Base-by-base conservation (phyloP, 1,140 invertebrate species). In the Proales similis region DNA sequence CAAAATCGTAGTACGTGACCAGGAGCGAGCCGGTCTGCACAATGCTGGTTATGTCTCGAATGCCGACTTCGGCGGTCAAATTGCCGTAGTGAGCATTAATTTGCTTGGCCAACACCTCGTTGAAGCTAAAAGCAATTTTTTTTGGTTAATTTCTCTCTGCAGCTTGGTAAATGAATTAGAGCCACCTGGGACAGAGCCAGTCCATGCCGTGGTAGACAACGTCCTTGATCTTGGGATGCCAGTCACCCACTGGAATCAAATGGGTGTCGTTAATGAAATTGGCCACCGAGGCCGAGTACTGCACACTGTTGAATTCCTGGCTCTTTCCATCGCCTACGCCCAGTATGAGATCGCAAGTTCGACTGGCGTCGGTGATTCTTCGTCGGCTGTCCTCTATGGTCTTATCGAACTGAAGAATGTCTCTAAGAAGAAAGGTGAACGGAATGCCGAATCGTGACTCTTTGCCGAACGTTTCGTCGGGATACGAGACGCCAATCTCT, bases 291-390 rank as follows among this genome's bases (percentile, higher is more conserved):
- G 65, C 67, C 3, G 70, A 71, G 49, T 71, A 71, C 36, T 70
- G 63, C 3, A 71, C 61, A 19, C 68, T 66, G 27, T 66, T 47
- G 62, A 70, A 70, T 30, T 65, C 27, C 9, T 48, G 43, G 4
- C 57, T 63, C 66, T 71, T 71, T 14, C 65, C 70, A 60, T 71
- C 70, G 4, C 69, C 70, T 7, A 71, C 70, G 22, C 70, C 70
- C 0, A 71, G 51, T 36, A 71, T 69, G 19, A 71, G 64, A 43
- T 71, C 64, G 65, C 70, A 71, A 3, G 70, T 71, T 26, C 70
- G 46, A 20, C 48, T 48, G 1, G 65, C 57, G n/a, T 67, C 66
- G 0, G 65, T 29, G 1, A 71, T 64, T 30, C 69, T 51, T 2
- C 67, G 63, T 17, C 65, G 49, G 1, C 68, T 64, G 39, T 69